Conservation (phyloP, 2,888 invertebrate genomes). For the Pogonocherus hispidulus region DNA sequence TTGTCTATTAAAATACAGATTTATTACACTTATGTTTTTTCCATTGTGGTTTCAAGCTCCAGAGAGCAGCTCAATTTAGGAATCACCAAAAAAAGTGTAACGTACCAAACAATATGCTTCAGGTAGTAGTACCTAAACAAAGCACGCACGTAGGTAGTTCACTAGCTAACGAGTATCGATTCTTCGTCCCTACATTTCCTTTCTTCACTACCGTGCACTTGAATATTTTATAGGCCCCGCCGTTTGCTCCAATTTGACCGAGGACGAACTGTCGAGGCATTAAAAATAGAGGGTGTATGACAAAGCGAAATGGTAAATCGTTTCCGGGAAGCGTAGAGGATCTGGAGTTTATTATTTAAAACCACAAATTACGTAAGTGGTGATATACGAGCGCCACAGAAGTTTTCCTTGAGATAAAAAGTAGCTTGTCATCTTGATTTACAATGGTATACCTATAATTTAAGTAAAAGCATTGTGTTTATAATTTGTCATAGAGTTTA, state of each 20-base stretch:
- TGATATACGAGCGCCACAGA: neutral
- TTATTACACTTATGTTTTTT: too few species aligned
- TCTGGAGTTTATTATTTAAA: constrained; percentile 5
- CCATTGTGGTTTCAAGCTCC: neutral
- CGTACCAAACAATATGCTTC: neutral
- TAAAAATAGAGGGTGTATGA: neutral
- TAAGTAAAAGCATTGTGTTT: too few species aligned
- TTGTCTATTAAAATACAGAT: too few species aligned
- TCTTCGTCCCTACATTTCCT: neutral
- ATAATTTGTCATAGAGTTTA: too few species aligned
- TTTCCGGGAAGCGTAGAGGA: neutral
- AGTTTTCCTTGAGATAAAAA: neutral
- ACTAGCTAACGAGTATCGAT: neutral
- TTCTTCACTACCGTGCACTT: neutral
- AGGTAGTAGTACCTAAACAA: neutral
- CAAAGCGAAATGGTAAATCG: neutral
- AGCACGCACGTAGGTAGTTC: neutral
- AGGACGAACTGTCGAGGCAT: neutral
- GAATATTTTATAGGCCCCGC: neutral
- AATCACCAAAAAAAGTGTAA: neutral
- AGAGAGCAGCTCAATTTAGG: neutral
- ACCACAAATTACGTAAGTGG: constrained; percentile 3
- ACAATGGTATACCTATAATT: too few species aligned
- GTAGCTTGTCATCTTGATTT: neutral
- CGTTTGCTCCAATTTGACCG: constrained; percentile 2